phyloP scores from a whole-genome alignment of 2,888 invertebrate genomes.

The Nudaria mundana region DNA sequence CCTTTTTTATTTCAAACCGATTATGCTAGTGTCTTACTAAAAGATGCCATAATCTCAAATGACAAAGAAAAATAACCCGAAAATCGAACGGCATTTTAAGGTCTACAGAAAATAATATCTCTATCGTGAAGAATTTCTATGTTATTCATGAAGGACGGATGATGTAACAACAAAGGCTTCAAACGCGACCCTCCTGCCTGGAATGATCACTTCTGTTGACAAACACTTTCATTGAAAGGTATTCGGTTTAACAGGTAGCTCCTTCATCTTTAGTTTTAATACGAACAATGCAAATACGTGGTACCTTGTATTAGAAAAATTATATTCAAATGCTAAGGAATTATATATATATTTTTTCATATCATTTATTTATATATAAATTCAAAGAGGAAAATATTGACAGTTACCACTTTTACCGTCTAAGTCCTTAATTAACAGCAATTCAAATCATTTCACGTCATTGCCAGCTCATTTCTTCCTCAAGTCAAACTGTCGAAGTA shows the following conservation, averaged over 20 bases:
- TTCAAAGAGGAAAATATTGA: too few relatives aligned
- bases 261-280: constrained; percentile 9
- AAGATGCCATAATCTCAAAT: too few relatives aligned
- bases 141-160: constrained; percentile 12
- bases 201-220: constrained; percentile 19
- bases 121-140: constrained; percentile 22
- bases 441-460: constrained; percentile 7
- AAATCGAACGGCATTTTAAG: constrained; percentile 11
- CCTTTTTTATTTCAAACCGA: too few relatives aligned
- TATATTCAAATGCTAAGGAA: too few relatives aligned
- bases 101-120: constrained; percentile 23
- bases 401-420: too few relatives aligned
- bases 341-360: too few relatives aligned
- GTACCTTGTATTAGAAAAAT: too few relatives aligned
- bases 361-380: too few relatives aligned
- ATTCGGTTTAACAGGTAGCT: constrained; percentile 12
- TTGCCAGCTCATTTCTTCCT: constrained; percentile 6
- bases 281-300: too few relatives aligned
- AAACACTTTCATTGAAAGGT: constrained; percentile 20
- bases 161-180: constrained; percentile 23
- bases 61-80: constrained; percentile 8
- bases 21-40: too few relatives aligned
- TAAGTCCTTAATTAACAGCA: too few relatives aligned
- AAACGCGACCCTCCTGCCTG: constrained; percentile 17
- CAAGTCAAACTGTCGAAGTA: constrained; percentile 11